Evolutionary conservation across 1,140 invertebrate genomes (phyloP), one percentile per base, ranked within the genome.

Genomic region (Magallana ariakensis): DNA sequence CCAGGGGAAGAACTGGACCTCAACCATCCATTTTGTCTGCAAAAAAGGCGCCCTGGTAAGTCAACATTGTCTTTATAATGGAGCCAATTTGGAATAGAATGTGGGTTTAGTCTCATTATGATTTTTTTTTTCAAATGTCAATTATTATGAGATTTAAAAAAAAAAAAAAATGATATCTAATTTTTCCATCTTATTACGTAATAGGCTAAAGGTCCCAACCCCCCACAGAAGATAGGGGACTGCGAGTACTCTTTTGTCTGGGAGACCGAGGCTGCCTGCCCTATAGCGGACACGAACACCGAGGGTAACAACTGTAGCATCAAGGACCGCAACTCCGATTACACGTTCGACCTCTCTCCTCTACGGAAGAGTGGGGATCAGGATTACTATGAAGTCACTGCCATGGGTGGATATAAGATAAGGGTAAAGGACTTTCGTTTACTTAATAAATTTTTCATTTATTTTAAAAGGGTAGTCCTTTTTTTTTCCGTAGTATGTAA

Each of bases 191-290:
- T 46, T 46, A 4, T 46, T 46, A 46, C 5, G 33, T 66, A 84
- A 11, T 80, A 93, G 92, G 83, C 75, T n/a, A 85, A 85, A 46
- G 90, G 89, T 6, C 92, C 93, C 6, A 88, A 62, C 6, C 54
- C 85, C 16, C 90, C 92, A 11, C 33, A 87, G 16, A 86, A 90
- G 56, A 80, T 92, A 13, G 91, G 92, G 16, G 89, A 89, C 6
- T 95, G 94, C 91, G 91, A 92, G 80, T 93, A 92, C 70, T 87
- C 90, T 26, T 89, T 94, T 75, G 85, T 94, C 10, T 95, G 94
- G 94, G 89, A 92, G 54, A 95, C 94, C 46, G 90, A 89, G n/a
- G 93, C 92, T n/a, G 94, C 94, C 16, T 95, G 94, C 89, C 90
- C 92, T 0, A 84, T 94, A 54, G 87, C 85, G 9, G 85, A 84